Evolutionary conservation across 2,888 invertebrate genomes (phyloP), one percentile per base, ranked within the genome.

Genomic region (Limulus polyphemus): DNA sequence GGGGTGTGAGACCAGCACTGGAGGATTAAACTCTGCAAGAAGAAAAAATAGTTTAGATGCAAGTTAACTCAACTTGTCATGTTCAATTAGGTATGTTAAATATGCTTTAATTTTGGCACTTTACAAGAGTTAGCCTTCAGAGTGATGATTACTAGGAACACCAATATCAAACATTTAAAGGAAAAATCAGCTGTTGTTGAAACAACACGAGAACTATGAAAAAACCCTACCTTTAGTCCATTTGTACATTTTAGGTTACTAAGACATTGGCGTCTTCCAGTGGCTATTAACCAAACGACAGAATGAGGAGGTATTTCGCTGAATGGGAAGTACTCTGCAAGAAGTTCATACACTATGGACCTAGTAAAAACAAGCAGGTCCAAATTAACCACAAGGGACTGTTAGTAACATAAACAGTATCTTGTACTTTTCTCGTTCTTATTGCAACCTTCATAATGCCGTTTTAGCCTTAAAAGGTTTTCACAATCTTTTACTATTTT

Each of bases 1-100:
- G 74, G 71, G 47, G 71, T 69, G 14, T 69, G 69, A 2, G 71
- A 68, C 76, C 77, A 77, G 67, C 76, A 76, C 46, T 71, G 67
- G 56, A 72, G 70, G n/a, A 76, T 74, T 56, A 77, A 61, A 47
- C 67, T 68, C 74, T 73, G 70, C 1, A 71, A 67, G 12, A 47
- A 60, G 46, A 47, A 58, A 58, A 57, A 56, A 52, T 60, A 47
- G 10, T 12, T 46, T 46, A 32, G 13, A 16, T 50, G 5, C 14
- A 50, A 50, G 32, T 3, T 2, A 32, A 32, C 2, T 32, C 4
- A 32, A 32, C 5, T 32, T 32, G 3, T 32, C 32, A 32, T 32
- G 7, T 32, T 32, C 3, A 7, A 9, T 14, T 14, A 55, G n/a
- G 5, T 55, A 12, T 32, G 32, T n/a, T n/a, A n/a, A n/a, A n/a